These are phyloP conservation scores for Andricus curvator DNA, from an alignment of 2,888 invertebrate genomes.

Conservation along the genomic window DNA sequence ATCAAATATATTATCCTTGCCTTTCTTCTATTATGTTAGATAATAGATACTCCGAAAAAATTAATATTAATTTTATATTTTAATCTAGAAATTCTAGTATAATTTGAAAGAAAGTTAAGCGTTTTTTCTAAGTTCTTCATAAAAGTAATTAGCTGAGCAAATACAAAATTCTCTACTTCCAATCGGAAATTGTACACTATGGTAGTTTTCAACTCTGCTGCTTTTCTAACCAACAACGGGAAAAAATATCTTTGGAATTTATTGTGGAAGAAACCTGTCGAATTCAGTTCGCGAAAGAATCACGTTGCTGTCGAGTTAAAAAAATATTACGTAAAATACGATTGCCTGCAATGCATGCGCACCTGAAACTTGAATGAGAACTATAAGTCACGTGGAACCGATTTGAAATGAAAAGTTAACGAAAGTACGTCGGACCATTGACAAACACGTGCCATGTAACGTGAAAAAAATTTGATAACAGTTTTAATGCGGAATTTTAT, in stretches of 20 bases:
- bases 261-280: not conserved
- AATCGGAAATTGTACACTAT: too few species aligned
- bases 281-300: not conserved
- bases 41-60: too few species aligned
- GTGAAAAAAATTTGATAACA: not conserved
- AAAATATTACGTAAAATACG: slow-evolving; percentile 11
- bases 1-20: too few species aligned
- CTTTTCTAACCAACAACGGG: not conserved
- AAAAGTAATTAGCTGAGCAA: too few species aligned
- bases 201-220: too few species aligned
- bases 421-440: not conserved
- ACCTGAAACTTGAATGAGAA: slow-evolving; percentile 6
- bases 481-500: not conserved
- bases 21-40: too few species aligned
- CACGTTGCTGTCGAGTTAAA: not conserved
- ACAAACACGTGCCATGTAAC: slow-evolving; percentile 17
- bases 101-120: too few species aligned
- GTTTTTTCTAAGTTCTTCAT: too few species aligned
- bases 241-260: not conserved
- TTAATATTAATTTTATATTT: too few species aligned
- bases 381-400: slow-evolving; percentile 20
- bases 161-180: too few species aligned
- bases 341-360: not conserved
- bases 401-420: slow-evolving; percentile 3
- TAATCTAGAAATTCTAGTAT: too few species aligned